Evolutionary conservation across 2,888 invertebrate species (phyloP).

Genomic region (Philereme transversata): DNA sequence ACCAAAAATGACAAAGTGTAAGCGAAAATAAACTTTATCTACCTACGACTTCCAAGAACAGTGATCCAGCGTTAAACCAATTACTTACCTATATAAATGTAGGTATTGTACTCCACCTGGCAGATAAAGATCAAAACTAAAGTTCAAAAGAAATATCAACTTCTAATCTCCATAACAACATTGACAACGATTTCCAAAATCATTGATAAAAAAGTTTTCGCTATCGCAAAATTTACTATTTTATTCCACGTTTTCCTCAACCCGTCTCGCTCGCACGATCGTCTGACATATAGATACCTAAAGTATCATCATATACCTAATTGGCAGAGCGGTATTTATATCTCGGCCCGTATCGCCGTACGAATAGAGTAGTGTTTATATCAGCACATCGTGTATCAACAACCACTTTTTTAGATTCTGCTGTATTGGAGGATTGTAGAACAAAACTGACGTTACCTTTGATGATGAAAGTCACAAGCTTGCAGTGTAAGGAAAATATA

Average conservation of each 20-base stretch:
- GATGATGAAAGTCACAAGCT: background rate
- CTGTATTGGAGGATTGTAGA: slow-evolving; percentile 5
- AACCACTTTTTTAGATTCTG: slow-evolving; percentile 13
- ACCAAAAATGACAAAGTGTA: too few species aligned
- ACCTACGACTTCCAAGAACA: too few species aligned
- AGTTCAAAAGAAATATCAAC: background rate
- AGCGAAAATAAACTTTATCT: too few species aligned
- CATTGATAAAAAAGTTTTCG: slow-evolving; percentile 32
- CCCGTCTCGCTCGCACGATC: slow-evolving; percentile 56
- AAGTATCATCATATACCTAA: slow-evolving; percentile 14
- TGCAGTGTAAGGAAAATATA: too few species aligned
- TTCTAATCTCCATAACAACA: slow-evolving; percentile 5
- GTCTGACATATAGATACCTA: slow-evolving; percentile 49
- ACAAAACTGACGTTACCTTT: background rate
- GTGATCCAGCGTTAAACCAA: too few species aligned
- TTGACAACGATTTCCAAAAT: slow-evolving; percentile 30
- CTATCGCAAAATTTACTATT: slow-evolving; percentile 57
- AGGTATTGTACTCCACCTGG: too few species aligned
- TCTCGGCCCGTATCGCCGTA: slow-evolving; percentile 51
- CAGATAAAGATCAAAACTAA: background rate
- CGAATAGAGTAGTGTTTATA: slow-evolving; percentile 46
- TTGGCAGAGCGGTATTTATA: slow-evolving; percentile 58
- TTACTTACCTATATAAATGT: too few species aligned
- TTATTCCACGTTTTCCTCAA: slow-evolving; percentile 77
- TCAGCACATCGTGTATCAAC: background rate